Evolutionary conservation across 2,113 vertebrate genomes (phyloP).

Genomic region (Zosterops japonicus): DNA sequence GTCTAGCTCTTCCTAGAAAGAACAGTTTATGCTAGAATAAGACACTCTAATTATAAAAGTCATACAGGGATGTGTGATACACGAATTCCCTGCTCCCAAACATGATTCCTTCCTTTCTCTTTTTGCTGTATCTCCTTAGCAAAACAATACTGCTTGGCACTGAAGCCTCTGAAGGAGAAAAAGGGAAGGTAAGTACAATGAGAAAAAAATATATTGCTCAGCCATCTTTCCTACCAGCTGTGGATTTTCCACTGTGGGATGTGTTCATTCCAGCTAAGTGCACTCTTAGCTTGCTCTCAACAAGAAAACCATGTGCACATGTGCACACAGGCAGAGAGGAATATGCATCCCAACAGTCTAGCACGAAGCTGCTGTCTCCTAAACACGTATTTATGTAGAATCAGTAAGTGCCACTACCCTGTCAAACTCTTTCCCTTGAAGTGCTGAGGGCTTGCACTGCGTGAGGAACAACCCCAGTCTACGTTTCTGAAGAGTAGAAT

Average conservation of each 20-base stretch:
- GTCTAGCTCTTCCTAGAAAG: background rate
- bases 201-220: background rate
- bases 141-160: background rate
- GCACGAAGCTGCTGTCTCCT: background rate
- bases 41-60: background rate
- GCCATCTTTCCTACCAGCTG: background rate
- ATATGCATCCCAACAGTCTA: background rate
- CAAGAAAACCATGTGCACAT: background rate
- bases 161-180: background rate
- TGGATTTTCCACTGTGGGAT: background rate
- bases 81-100: background rate
- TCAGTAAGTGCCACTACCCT: background rate
- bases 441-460: background rate
- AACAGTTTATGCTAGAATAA: background rate
- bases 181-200: background rate
- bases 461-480: background rate
- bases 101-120: background rate
- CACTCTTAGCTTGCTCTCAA: background rate
- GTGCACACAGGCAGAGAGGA: background rate
- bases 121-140: constrained; percentile 26
- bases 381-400: background rate
- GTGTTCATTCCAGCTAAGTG: background rate
- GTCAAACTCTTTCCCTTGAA: background rate
- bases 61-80: background rate
- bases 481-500: background rate